Evolutionary conservation across 2,113 vertebrate genomes (phyloP).

Genomic region (Trogon melanurus): DNA sequence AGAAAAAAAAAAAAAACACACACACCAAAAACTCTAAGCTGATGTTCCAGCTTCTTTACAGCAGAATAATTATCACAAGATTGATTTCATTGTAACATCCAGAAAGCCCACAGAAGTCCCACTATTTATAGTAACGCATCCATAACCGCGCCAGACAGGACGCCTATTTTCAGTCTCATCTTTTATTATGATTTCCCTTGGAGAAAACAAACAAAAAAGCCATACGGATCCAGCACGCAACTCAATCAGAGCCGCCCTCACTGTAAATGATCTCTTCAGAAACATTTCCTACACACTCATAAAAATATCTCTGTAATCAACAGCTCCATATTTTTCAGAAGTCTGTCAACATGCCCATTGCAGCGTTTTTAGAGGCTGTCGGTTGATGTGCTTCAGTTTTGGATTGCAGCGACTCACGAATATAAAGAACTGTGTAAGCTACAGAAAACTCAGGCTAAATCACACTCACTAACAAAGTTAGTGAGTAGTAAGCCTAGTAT

Average conservation of each 20-base stretch:
- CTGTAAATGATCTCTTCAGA: background rate
- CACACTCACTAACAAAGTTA: background rate
- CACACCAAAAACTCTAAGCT: background rate
- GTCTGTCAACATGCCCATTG: background rate
- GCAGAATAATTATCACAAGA: background rate
- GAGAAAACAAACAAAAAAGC: background rate
- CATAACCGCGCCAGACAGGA: background rate
- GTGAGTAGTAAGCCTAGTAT: background rate
- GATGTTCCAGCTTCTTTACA: background rate
- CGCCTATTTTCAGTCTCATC: conserved; percentile 19
- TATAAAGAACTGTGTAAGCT: background rate
- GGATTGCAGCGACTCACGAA: background rate
- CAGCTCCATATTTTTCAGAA: background rate
- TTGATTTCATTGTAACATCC: background rate
- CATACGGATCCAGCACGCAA: background rate
- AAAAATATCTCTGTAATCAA: background rate
- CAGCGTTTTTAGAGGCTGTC: background rate
- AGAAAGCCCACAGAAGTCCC: background rate
- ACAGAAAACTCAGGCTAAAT: background rate
- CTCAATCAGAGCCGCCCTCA: background rate
- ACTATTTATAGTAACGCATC: conserved; percentile 23
- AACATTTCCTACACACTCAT: background rate
- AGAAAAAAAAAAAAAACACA: background rate
- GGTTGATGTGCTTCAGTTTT: background rate
- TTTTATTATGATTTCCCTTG: background rate